These are phyloP conservation scores for Apotomis betuletana DNA, from an alignment of 2,888 invertebrate species.

Conservation along the genomic window DNA sequence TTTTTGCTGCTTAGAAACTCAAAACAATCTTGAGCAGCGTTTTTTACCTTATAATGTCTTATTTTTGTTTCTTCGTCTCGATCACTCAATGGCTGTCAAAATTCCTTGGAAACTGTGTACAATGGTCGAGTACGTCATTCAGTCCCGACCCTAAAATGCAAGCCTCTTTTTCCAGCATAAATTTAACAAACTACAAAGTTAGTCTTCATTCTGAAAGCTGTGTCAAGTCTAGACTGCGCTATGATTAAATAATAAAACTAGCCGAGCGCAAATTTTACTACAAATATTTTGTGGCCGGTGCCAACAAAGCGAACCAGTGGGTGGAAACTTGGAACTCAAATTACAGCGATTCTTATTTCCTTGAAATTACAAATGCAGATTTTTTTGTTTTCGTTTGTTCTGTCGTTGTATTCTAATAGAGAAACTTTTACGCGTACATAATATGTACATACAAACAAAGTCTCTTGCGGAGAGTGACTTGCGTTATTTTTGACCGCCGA, in stretches of 20 bases:
- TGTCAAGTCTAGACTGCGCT: constrained; percentile 37
- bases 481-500: too few species aligned
- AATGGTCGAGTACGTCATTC: constrained; percentile 1
- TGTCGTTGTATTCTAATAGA: too few species aligned
- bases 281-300: constrained; percentile 30
- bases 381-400: not conserved
- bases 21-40: too few species aligned
- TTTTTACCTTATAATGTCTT: too few species aligned
- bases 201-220: constrained; percentile 30
- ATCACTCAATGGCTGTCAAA: not conserved
- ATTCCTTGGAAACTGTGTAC: not conserved
- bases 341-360: constrained; percentile 1
- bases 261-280: constrained; percentile 32
- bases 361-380: not conserved
- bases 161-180: constrained; percentile 19
- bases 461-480: too few species aligned
- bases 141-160: constrained; percentile 5
- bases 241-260: constrained; percentile 40
- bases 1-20: too few species aligned
- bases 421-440: too few species aligned
- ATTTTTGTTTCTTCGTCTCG: too few species aligned
- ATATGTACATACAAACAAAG: too few species aligned
- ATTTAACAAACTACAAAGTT: constrained; percentile 26
- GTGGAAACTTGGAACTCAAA: not conserved
- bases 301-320: constrained; percentile 28